Evolutionary conservation across 2,113 vertebrate species (phyloP).

Genomic region (Cololabis saira): DNA sequence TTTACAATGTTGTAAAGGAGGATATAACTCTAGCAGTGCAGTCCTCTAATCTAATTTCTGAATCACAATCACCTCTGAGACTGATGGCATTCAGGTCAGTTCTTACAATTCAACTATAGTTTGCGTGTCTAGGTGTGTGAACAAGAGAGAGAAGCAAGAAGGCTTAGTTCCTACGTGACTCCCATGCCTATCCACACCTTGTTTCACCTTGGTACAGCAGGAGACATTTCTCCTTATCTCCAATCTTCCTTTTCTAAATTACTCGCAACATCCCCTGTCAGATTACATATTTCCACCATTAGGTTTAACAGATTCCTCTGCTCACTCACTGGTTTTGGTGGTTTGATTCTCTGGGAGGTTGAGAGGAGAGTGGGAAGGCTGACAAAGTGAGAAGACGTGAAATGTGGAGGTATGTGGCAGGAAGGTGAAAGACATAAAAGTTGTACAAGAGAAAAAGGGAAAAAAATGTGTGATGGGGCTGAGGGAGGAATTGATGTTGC

Average conservation of each 20-base stretch:
- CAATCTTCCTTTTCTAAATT: conserved; percentile 50
- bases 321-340: conserved; percentile 46
- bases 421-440: conserved; percentile 8
- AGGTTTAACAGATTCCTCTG: conserved; percentile 48
- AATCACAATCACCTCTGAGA: conserved; percentile 52
- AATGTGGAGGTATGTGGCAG: conserved; percentile 11
- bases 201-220: conserved; percentile 78
- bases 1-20: conserved; percentile 48
- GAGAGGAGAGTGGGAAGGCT: conserved; percentile 22
- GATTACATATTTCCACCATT: conserved; percentile 59
- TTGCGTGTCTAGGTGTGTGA: conserved; percentile 15
- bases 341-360: conserved; percentile 55
- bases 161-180: conserved; percentile 73
- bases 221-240: conserved; percentile 36
- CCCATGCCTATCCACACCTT: conserved; percentile 81
- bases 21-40: conserved; percentile 51
- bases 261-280: conserved; percentile 50
- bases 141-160: conserved; percentile 40
- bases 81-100: conserved; percentile 54
- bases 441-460: neutral
- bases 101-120: conserved; percentile 44
- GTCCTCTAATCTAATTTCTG: conserved; percentile 72
- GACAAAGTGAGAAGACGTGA: neutral
- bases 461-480: conserved; percentile 6
- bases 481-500: neutral